phyloP scores from a whole-genome alignment of 1,140 invertebrate genomes.

The Eubasilissa regina region DNA sequence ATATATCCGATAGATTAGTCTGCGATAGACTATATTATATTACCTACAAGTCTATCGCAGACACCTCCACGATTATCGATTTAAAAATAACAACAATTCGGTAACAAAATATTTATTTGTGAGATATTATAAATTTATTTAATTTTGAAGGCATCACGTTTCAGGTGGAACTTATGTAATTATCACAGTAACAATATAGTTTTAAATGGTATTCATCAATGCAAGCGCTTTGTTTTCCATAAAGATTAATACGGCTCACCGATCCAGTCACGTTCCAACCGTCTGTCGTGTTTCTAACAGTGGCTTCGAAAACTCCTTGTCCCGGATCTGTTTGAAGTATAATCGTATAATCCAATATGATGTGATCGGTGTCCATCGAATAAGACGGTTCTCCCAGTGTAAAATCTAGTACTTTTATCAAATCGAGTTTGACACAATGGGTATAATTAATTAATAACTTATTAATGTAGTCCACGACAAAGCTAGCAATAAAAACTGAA shows the following conservation, averaged over 20 bases:
- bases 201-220: constrained; percentile 82
- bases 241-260: constrained; percentile 84
- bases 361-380: constrained; percentile 64
- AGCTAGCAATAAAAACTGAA: constrained; percentile 70
- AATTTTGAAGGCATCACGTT: too few species aligned
- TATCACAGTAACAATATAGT: constrained; percentile 83
- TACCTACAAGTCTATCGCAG: too few species aligned
- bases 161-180: too few species aligned
- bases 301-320: constrained; percentile 83
- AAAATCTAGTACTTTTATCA: constrained; percentile 74
- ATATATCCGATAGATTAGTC: too few species aligned
- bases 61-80: too few species aligned
- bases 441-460: constrained; percentile 72
- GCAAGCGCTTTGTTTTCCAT: constrained; percentile 85
- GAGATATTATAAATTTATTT: too few species aligned
- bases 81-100: too few species aligned
- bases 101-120: constrained; percentile 16
- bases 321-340: constrained; percentile 80
- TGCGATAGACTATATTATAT: too few species aligned
- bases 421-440: constrained; percentile 74
- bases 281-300: constrained; percentile 71
- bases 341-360: constrained; percentile 77
- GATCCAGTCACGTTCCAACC: constrained; percentile 75
- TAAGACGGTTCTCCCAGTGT: constrained; percentile 64
- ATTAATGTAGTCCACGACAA: constrained; percentile 79